Conservation (phyloP, 2,888 invertebrate genomes). For the Synergus laeviventris region DNA sequence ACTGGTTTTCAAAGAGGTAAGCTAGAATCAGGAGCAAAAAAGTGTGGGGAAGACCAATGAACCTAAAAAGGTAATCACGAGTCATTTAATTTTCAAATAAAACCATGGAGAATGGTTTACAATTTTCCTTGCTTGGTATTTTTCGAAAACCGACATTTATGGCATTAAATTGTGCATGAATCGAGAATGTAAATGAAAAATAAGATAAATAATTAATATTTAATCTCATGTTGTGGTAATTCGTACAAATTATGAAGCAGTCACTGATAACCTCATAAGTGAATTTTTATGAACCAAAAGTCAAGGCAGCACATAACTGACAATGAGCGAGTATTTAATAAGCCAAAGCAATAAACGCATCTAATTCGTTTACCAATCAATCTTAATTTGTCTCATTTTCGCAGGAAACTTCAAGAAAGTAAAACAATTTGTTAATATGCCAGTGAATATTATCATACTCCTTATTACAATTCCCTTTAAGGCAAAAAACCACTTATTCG, state of each 20-base stretch:
- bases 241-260: neutral
- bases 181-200: neutral
- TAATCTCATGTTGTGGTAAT: neutral
- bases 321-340: neutral
- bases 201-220: neutral
- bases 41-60: conserved; percentile 34
- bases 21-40: conserved; percentile 26
- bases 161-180: neutral
- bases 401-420: neutral
- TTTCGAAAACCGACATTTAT: neutral
- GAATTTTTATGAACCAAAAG: neutral
- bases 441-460: no score
- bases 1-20: conserved; percentile 30
- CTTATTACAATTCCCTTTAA: no score
- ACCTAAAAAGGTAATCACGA: conserved; percentile 32
- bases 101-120: neutral
- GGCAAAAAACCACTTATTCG: no score
- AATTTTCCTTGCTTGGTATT: neutral
- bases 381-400: neutral
- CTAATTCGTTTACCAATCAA: neutral
- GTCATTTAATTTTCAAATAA: conserved; percentile 12
- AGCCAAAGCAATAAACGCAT: neutral
- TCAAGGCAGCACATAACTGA: conserved; percentile 8
- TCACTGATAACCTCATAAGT: neutral
- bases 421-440: neutral